phyloP scores from a whole-genome alignment of 2,113 vertebrate genomes.

The Hippopotamus amphibius region DNA sequence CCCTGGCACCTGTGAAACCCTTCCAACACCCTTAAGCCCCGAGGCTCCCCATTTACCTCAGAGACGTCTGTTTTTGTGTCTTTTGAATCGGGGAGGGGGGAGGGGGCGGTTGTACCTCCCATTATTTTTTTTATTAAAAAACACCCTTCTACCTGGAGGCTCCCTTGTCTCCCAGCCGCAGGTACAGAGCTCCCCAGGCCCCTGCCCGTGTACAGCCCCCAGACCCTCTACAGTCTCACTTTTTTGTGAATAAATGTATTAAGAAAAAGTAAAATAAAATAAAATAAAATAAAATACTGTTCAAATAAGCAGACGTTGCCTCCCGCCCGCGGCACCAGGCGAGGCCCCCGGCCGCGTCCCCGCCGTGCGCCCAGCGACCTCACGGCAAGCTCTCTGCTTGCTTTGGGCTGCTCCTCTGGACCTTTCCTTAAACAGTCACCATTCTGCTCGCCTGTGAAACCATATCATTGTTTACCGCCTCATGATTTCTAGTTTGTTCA shows the following conservation, averaged over 20 bases:
- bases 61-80: conserved; percentile 84
- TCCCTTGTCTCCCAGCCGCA: conserved; percentile 54
- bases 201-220: conserved; percentile 74
- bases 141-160: conserved; percentile 57
- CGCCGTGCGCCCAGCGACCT: fast-evolving
- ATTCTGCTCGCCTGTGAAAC: no score
- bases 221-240: conserved; percentile 57
- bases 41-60: conserved; percentile 80
- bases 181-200: conserved; percentile 65
- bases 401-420: not conserved
- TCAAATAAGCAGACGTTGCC: not conserved
- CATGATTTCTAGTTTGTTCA: not conserved
- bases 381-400: fast-evolving
- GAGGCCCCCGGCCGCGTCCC: fast-evolving
- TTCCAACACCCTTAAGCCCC: conserved; percentile 48
- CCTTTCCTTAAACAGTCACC: not conserved
- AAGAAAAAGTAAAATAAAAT: conserved; percentile 76
- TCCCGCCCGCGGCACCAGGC: not conserved
- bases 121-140: conserved; percentile 82
- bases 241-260: conserved; percentile 89
- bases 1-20: conserved; percentile 73
- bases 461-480: not conserved
- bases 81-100: conserved; percentile 81
- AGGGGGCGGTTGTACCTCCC: conserved; percentile 70
- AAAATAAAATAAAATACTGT: no score